phyloP scores from a whole-genome alignment of 2,113 vertebrate genomes.

The Scartelaos histophorus region DNA sequence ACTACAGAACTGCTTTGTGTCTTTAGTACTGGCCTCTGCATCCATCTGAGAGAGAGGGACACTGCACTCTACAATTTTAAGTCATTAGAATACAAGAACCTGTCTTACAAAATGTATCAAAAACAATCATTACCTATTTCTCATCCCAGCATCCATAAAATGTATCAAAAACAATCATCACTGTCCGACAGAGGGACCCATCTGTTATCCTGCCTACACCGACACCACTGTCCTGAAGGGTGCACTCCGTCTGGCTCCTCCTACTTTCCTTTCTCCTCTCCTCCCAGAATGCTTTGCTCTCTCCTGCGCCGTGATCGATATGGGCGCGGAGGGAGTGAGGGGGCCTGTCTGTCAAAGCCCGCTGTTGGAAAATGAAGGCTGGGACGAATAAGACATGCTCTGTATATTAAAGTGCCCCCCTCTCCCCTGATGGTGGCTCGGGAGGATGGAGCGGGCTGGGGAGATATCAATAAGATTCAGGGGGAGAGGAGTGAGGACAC shows the following conservation, averaged over 20 bases:
- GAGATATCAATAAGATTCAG: slow-evolving; percentile 72
- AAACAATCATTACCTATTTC: slow-evolving; percentile 38
- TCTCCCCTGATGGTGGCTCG: slow-evolving; percentile 56
- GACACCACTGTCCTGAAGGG: slow-evolving; percentile 68
- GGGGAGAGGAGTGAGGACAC: not conserved
- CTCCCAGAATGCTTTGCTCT: slow-evolving; percentile 54
- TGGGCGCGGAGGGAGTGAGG: slow-evolving; percentile 71
- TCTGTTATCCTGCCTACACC: slow-evolving; percentile 60
- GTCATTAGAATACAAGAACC: too few relatives aligned
- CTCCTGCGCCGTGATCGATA: slow-evolving; percentile 75
- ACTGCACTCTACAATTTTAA: too few relatives aligned
- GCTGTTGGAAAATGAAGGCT: slow-evolving; percentile 74
- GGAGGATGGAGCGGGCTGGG: slow-evolving; percentile 34
- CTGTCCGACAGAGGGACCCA: slow-evolving; percentile 69
- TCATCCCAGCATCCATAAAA: slow-evolving; percentile 45
- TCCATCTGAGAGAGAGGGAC: too few relatives aligned
- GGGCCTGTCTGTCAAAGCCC: slow-evolving; percentile 76
- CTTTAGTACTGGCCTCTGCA: too few relatives aligned
- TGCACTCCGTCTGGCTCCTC: slow-evolving; percentile 55
- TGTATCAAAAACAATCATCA: slow-evolving; percentile 34
- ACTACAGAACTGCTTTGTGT: too few relatives aligned
- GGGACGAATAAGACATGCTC: slow-evolving; percentile 75
- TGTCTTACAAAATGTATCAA: not conserved
- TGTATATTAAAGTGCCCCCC: slow-evolving; percentile 75
- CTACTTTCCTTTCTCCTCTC: slow-evolving; percentile 31